A percentile compares a stretch with the other conserved stretches of the same genome.
Evolutionary conservation across 2,797 vertebrate genomes (phyloP).

Genomic region (Ceryle rudis): DNA sequence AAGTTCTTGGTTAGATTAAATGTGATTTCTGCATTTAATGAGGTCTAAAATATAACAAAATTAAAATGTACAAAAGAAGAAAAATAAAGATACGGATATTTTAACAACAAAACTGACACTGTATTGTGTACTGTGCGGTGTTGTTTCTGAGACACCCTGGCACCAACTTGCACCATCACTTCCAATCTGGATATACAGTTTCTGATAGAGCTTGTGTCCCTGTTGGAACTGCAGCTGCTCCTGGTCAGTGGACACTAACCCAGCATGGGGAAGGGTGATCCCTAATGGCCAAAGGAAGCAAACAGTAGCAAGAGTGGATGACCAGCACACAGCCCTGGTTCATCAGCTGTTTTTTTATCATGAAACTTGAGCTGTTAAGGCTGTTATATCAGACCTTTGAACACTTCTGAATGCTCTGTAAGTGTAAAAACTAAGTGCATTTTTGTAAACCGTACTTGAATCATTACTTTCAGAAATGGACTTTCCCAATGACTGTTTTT

Average conservation of each 20-base stretch:
- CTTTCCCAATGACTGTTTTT: not conserved
- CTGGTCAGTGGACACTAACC: not conserved
- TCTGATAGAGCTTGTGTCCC: accelerated
- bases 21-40: not conserved
- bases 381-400: not conserved
- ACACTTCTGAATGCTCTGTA: not conserved
- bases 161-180: not conserved
- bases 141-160: not conserved
- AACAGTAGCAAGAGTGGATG: not conserved
- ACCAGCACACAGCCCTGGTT: not conserved
- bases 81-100: not conserved
- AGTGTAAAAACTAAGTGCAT: not conserved
- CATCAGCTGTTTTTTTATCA: not conserved
- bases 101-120: not conserved
- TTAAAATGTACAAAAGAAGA: not conserved
- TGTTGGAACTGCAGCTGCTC: not conserved
- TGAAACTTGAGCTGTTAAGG: not conserved
- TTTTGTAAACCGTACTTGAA: not conserved
- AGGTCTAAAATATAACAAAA: not conserved
- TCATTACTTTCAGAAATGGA: not conserved
- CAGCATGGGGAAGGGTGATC: not conserved
- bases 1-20: not conserved
- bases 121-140: not conserved
- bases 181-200: not conserved
- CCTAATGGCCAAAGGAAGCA: not conserved